Evolutionary conservation across 1,140 invertebrate species (phyloP).

Genomic region (Nylanderia fulva): DNA sequence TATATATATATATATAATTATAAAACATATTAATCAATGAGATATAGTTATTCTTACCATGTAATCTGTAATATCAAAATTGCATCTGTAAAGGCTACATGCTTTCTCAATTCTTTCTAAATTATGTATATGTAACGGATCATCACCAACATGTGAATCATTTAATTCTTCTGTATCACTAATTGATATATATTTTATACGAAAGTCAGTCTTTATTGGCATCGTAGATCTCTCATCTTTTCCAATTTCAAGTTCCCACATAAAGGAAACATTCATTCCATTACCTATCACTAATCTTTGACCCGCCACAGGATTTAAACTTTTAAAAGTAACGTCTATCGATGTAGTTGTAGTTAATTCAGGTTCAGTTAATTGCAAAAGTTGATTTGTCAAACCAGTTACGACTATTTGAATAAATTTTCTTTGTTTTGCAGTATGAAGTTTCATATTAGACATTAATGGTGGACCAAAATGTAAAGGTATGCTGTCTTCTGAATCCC

Average conservation of each 20-base stretch:
- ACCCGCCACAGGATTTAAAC: conserved; percentile 88
- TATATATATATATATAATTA: conserved; percentile 11
- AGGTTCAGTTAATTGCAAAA: conserved; percentile 87
- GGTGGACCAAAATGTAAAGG: conserved; percentile 93
- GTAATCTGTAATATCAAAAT: conserved; percentile 88
- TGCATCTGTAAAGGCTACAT: conserved; percentile 85
- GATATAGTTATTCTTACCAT: conserved; percentile 84
- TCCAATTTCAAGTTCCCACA: conserved; percentile 93
- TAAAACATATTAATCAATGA: conserved; percentile 41
- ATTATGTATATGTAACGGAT: conserved; percentile 84
- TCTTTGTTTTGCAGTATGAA: conserved; percentile 93
- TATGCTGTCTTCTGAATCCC: conserved; percentile 90
- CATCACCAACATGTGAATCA: conserved; percentile 74
- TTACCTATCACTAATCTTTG: conserved; percentile 88
- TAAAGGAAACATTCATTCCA: conserved; percentile 91
- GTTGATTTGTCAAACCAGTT: conserved; percentile 88
- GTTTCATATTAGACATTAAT: conserved; percentile 91
- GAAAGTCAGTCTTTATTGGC: conserved; percentile 90
- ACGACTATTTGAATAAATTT: conserved; percentile 94
- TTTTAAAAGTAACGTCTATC: conserved; percentile 87
- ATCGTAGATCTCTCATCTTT: conserved; percentile 86
- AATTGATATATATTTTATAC: conserved; percentile 88
- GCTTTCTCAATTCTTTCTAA: conserved; percentile 81
- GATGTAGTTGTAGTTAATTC: conserved; percentile 86
- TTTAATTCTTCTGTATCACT: conserved; percentile 84